These are phyloP conservation scores for Eristalis tenax DNA, from an alignment of 2,888 invertebrate genomes.

Conservation along the genomic window DNA sequence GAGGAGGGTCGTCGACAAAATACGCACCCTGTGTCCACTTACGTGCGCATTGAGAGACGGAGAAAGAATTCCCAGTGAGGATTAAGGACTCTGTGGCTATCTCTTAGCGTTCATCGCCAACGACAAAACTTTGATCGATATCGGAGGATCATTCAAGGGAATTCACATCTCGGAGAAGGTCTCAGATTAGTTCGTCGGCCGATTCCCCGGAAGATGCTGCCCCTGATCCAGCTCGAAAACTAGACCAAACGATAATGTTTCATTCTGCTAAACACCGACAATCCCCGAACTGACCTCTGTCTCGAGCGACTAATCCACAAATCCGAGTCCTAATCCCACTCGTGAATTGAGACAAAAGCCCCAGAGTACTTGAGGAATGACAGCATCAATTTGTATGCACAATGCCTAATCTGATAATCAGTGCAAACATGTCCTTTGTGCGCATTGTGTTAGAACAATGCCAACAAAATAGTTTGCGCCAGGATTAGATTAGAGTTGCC, in stretches of 20 bases:
- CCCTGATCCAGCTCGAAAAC: slow-evolving; percentile 13
- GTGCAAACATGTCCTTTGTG: slow-evolving; percentile 81
- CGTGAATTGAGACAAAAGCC: slow-evolving; percentile 72
- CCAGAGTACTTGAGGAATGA: slow-evolving; percentile 80
- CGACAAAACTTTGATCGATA: slow-evolving; percentile 47
- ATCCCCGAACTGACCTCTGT: slow-evolving; percentile 61
- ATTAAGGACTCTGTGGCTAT: slow-evolving; percentile 55
- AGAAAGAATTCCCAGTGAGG: slow-evolving; percentile 25
- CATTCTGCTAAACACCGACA: slow-evolving; percentile 54
- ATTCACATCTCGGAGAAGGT: slow-evolving; percentile 14
- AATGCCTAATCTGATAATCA: slow-evolving; percentile 81
- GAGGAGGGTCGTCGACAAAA: slow-evolving; percentile 28
- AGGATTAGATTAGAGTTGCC: slow-evolving; percentile 75
- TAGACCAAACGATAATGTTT: slow-evolving; percentile 56
- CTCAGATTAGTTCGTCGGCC: slow-evolving; percentile 25
- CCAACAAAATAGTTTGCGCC: slow-evolving; percentile 79
- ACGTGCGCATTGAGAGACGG: background rate
- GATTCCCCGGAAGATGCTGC: slow-evolving; percentile 1
- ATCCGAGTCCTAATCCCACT: slow-evolving; percentile 77
- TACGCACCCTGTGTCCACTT: slow-evolving; percentile 3
- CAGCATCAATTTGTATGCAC: slow-evolving; percentile 81
- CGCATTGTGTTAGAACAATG: slow-evolving; percentile 80
- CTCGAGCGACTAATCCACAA: slow-evolving; percentile 75
- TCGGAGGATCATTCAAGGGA: slow-evolving; percentile 42
- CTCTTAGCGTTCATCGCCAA: background rate